Evolutionary conservation across 2,113 vertebrate genomes (phyloP), one percentile per base, ranked within the genome.

Genomic region (Okapia johnstoni): DNA sequence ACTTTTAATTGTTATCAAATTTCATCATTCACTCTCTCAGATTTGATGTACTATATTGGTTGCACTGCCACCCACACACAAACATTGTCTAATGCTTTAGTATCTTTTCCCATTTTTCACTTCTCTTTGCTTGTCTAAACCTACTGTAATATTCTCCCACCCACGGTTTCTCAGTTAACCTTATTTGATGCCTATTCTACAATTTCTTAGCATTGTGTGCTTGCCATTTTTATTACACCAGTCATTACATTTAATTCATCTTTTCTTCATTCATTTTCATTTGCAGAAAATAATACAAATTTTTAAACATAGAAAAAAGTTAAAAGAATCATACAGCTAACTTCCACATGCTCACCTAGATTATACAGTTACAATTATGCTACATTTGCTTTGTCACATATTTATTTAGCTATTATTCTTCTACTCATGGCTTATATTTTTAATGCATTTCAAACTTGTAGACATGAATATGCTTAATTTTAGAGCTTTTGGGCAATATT

Each of bases 1-100:
- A n/a, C 4, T 50, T 88, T 16, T 76, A 83, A 54, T 36, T 7
- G 43, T 92, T 52, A 88, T 52, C 10, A 92, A 17, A 58, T 43
- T 83, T 88, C n/a, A 23, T 6, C 30, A 73, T 36, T 61, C 54
- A 9, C 6, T 73, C 43, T 15, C 54, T 60, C 60, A 88, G 7
- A 52, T 46, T 48, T 48, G 11, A 93, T 54, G 61, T 16, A 13
- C 48, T 8, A 7, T 5, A 55, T 6, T 10, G 30, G 11, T 55
- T 23, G 0, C 14, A 63, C 5, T 40, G 76, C 6, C 40, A 46
- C 3, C 0, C 8, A 76, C 14, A 40, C 4, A 52, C 1, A 33
- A 14, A 52, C 43, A 26, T 15, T 61, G 23, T 9, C 30, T 17
- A 36, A 40, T 6, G 21, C 5, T 85, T 90, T 21, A n/a, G 21